These are phyloP conservation scores for Eupithecia abbreviata DNA, from an alignment of 2,888 invertebrate genomes.

Conservation along the genomic window DNA sequence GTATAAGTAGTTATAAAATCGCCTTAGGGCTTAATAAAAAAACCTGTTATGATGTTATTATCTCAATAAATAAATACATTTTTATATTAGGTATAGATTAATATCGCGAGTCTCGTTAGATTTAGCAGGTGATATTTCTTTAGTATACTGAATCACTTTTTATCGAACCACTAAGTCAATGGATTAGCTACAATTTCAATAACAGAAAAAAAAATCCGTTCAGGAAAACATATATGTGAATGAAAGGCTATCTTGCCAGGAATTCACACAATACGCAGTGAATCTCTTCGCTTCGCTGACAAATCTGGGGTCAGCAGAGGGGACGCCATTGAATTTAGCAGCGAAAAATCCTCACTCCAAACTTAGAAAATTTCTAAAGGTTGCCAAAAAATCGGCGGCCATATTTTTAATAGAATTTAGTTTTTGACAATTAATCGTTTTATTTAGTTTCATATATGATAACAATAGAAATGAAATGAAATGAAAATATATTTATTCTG, in stretches of 20 bases:
- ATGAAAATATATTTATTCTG: no score
- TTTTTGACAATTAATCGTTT: neutral
- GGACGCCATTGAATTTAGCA: conserved; percentile 83
- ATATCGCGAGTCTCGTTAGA: neutral
- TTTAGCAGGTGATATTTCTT: neutral
- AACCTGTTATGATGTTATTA: no score
- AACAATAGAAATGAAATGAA: no score
- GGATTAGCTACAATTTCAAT: conserved; percentile 12
- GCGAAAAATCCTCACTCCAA: conserved; percentile 72
- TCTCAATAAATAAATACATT: no score
- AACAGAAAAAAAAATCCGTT: conserved; percentile 23
- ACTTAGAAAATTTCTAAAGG: neutral
- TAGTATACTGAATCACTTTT: neutral
- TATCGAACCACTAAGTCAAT: neutral
- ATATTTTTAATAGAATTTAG: neutral
- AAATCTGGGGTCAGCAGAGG: conserved; percentile 75
- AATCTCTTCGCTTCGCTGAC: conserved; percentile 79
- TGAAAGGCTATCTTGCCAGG: conserved; percentile 76
- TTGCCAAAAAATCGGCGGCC: neutral
- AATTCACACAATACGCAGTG: conserved; percentile 80
- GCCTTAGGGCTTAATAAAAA: no score
- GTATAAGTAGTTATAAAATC: no score
- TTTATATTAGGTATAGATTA: no score
- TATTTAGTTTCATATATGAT: no score
- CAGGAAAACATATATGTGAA: conserved; percentile 83